A percentile compares a stretch with the other conserved stretches of the same genome.
These are phyloP conservation scores for sheep (Ovis aries) DNA, from an alignment of 2,113 vertebrate genomes.

Conservation along the genomic window ARS-UI_Ramb_v3.0 NC_056055.1:233438501-233439000, in stretches of 20 bases:
- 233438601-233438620: constrained; percentile 41
- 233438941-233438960: neutral
- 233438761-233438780: constrained; percentile 72
- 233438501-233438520: constrained; percentile 5
- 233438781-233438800: constrained; percentile 65
- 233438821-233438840: constrained; percentile 12
- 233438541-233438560: neutral
- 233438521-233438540: neutral
- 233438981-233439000: neutral
- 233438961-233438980: neutral
- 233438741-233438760: constrained; percentile 57
- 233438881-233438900: neutral
- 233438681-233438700: constrained; percentile 22
- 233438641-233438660: neutral
- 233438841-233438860: constrained; percentile 19
- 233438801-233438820: constrained; percentile 73
- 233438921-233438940: neutral
- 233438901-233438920: neutral
- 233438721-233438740: neutral
- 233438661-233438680: constrained; percentile 31
- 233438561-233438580: neutral
- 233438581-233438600: neutral
- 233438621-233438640: constrained; percentile 37
- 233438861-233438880: neutral
- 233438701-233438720: neutral